Percentiles rank a stretch among this genome's conserved stretches.
Conservation (phyloP, 2,888 invertebrate species). For the Lasioglossum oenotherae region DNA sequence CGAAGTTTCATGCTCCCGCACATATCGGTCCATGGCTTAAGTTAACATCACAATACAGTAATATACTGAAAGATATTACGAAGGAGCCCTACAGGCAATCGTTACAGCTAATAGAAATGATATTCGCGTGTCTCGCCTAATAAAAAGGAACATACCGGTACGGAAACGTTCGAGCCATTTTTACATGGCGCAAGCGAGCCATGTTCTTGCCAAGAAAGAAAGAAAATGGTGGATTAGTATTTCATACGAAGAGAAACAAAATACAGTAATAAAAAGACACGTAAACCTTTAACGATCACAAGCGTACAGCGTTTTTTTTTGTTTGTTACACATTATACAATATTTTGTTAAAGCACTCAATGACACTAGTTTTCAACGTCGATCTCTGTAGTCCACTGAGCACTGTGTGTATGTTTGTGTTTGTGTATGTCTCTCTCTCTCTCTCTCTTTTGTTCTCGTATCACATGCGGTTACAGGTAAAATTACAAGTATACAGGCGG, state of each 20-base stretch:
- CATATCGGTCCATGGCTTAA: constrained; percentile 81
- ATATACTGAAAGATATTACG: constrained; percentile 78
- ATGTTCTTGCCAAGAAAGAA: constrained; percentile 39
- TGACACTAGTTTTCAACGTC: constrained; percentile 42
- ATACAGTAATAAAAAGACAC: constrained; percentile 15
- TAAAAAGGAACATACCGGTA: constrained; percentile 65
- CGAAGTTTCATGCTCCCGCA: constrained; percentile 77
- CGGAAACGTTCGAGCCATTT: constrained; percentile 48
- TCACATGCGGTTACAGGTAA: constrained; percentile 51
- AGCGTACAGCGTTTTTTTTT: constrained; percentile 62
- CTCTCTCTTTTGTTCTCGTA: constrained; percentile 18
- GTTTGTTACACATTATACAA: constrained; percentile 42
- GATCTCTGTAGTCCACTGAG: constrained; percentile 15
- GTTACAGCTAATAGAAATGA: constrained; percentile 67
- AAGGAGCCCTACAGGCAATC: constrained; percentile 54
- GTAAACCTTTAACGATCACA: constrained; percentile 52
- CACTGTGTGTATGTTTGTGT: neutral
- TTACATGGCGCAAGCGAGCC: constrained; percentile 25
- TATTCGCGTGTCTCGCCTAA: constrained; percentile 57
- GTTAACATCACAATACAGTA: constrained; percentile 84
- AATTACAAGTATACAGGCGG: constrained; percentile 43
- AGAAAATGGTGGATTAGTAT: constrained; percentile 27
- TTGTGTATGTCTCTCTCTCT: neutral
- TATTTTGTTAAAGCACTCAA: constrained; percentile 47
- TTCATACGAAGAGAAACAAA: constrained; percentile 6